Base-by-base conservation (phyloP, 2,113 vertebrate species). In the Clarias macrocephalus region DNA sequence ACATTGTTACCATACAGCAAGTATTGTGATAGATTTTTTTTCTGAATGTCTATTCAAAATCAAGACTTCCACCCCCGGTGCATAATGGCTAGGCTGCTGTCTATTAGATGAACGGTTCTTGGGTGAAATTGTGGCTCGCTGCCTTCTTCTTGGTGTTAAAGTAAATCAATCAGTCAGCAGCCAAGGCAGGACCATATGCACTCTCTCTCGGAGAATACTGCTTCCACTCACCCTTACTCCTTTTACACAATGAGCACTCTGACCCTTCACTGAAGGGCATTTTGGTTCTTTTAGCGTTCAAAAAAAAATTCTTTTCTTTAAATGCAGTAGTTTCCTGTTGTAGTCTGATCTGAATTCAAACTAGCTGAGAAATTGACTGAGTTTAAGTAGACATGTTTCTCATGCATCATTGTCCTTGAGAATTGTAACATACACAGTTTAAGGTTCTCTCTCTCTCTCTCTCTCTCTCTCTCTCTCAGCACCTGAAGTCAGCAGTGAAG, bases 401-500 rank as follows among this genome's bases (percentile, higher is more conserved):
- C 16, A 9, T 59, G 19, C 21, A 52, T 84, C 65, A n/a, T n/a
- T 77, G 25, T 65, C 48, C 48, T 80, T 62, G 37, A 65, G 59
- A 21, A 56, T 5, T 28, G 52, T 19, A 3, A 5, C 25, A 13
- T 79, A 65, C 73, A 56, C n/a, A 60, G 37, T 28, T 37, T 42
- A 19, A 70, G 15, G 66, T 70, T 21, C 63, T 73, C 37, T 88
- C 57, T 52, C 80, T 83, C 79, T 87, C 30, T 77, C n/a, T 68
- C 52, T 87, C 66, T 90, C 89, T 91, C 84, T 90, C 80, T 85
- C 65, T 87, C 68, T 48, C 84, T 83, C 77, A 96, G 96, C 95
- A 96, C 95, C 95, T 96, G 83, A 77, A 59, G 73, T 84, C 54
- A 83, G 28, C 56, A 79, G 94, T 95, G 93, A 94, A 93, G 94